Percentiles rank a stretch among this genome's conserved stretches.
Conservation (phyloP, 2,888 invertebrate species). For the Xanthia icteritia region DNA sequence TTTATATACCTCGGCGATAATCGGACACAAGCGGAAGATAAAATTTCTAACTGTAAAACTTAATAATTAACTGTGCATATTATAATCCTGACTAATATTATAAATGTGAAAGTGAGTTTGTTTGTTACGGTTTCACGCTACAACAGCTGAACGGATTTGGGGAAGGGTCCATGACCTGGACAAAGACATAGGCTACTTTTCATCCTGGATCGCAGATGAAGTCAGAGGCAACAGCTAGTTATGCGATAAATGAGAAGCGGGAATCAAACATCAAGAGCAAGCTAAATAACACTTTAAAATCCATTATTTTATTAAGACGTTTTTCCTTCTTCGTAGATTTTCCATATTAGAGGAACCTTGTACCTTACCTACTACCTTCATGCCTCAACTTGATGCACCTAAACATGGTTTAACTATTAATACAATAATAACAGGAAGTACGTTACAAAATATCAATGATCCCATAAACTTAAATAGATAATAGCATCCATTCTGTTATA, state of each 20-base stretch:
- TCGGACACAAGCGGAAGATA: constrained; percentile 9
- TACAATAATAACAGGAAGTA: constrained; percentile 18
- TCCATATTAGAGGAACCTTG: constrained; percentile 7
- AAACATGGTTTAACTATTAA: not conserved
- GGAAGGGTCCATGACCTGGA: too few relatives aligned
- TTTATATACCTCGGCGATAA: constrained; percentile 13
- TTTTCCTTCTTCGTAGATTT: not conserved
- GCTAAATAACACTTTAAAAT: not conserved
- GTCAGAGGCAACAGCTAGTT: too few relatives aligned
- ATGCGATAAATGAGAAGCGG: not conserved
- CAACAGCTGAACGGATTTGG: too few relatives aligned
- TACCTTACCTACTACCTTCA: not conserved
- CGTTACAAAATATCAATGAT: constrained; percentile 8
- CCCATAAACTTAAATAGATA: constrained; percentile 2
- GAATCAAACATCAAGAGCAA: not conserved
- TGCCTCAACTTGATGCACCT: not conserved
- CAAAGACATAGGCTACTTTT: too few relatives aligned
- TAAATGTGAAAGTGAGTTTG: too few relatives aligned
- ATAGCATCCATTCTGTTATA: constrained; percentile 1
- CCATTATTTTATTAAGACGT: not conserved
- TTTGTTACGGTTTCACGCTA: too few relatives aligned
- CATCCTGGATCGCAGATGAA: too few relatives aligned
- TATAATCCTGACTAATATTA: not conserved
- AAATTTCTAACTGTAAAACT: not conserved
- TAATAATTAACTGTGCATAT: constrained; percentile 1